A percentile compares a stretch with the other conserved stretches of the same genome.
phyloP scores from a whole-genome alignment of 2,888 invertebrate species.

The Lasius fuliginosus region DNA sequence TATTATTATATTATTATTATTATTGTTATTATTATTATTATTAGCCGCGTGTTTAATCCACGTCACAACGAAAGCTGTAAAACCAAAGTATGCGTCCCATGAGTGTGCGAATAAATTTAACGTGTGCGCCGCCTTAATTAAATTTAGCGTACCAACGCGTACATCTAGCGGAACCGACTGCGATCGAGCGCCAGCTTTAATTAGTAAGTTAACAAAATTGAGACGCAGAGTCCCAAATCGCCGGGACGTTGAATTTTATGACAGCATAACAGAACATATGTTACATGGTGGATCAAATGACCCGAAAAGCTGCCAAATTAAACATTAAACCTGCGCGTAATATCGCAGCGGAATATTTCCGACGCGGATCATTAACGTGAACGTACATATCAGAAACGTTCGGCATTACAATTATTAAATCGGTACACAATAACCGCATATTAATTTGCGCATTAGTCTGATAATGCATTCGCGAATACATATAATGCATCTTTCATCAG shows the following conservation, averaged over 20 bases:
- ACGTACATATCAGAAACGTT: background rate
- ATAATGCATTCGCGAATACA: conserved; percentile 30
- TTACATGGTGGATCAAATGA: conserved; percentile 12
- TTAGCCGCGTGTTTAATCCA: conserved; percentile 28
- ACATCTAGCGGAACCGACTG: conserved; percentile 25
- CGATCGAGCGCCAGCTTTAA: conserved; percentile 42
- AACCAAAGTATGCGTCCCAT: conserved; percentile 8
- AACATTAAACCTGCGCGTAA: conserved; percentile 36
- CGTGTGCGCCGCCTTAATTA: conserved; percentile 47
- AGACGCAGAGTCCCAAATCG: conserved; percentile 3
- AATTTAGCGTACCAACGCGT: conserved; percentile 42
- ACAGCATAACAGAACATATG: conserved; percentile 17
- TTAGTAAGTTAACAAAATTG: conserved; percentile 51
- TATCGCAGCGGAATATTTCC: conserved; percentile 22
- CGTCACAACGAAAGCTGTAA: conserved; percentile 32
- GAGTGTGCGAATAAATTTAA: conserved; percentile 42
- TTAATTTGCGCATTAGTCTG: conserved; percentile 46
- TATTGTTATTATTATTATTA: conserved; percentile 26
- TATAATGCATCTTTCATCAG: conserved; percentile 48
- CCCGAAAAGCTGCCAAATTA: conserved; percentile 34
- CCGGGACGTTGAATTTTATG: conserved; percentile 27
- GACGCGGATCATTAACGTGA: conserved; percentile 23
- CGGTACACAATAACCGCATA: conserved; percentile 20
- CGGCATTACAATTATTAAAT: conserved; percentile 42
- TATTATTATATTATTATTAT: conserved; percentile 9